Evolutionary conservation across 2,888 invertebrate genomes (phyloP), one percentile per base, ranked within the genome.

Genomic region (Drosophila longiperda): DNA sequence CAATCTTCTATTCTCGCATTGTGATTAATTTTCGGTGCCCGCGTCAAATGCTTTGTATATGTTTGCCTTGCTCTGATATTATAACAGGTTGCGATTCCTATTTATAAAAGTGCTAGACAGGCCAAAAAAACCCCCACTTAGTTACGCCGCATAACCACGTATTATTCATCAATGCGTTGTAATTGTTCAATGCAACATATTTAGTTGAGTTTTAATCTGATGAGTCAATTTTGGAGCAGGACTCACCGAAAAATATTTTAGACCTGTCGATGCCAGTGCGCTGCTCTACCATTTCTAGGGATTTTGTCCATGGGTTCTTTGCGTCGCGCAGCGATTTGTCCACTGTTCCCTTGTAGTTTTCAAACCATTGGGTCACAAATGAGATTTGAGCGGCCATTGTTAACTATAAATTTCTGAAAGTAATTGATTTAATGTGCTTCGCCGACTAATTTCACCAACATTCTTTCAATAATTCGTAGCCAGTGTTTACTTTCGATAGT

Each of bases 211-310:
- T 34, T 17, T 55, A 42, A 15, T 9, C 20, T 50, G 34, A 23
- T 8, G 15, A 45, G 26, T 33, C 42, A 20, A 15, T 38, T 4
- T 36, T 36, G 61, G 23, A 55, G 26, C 36, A 40, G 63, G 29
- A 92, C 95, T 95, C 94, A 97, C 98, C 97, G 80, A 96, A 90
- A 93, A 96, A 97, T 83, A 97, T 84, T 92, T 97, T 97, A 33
- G 96, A 92, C 83, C 97, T 94, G 90, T 95, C 95, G 58, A 97
- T 93, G 87, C 96, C 96, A 83, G 96, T 95, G 92, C 95, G 96
- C 78, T 94, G 92, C 92, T 98, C 98, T 7, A 95, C 94, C 73
- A 93, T 91, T 32, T 94, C 95, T 75, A 98, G 95, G 78, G 94
- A 92, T 86, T 94, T 94, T 5, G 95, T 94, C 97, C 97, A 97